These are phyloP conservation scores for Drosophila serrata DNA, from an alignment of 1,140 invertebrate species.

Conservation along the genomic window DNA sequence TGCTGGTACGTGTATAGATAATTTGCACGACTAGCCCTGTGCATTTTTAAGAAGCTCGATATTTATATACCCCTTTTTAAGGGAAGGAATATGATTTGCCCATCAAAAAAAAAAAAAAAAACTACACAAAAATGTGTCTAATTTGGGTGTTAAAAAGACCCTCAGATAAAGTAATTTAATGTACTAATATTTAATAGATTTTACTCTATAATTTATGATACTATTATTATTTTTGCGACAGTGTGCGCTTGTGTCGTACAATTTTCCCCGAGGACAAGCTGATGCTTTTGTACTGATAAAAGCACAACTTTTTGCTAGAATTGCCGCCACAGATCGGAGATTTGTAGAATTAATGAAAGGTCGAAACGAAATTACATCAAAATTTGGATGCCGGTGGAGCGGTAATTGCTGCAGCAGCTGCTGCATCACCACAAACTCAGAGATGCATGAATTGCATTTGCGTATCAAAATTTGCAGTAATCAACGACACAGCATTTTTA, in stretches of 20 bases:
- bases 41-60: slow-evolving; percentile 39
- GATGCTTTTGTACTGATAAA: slow-evolving; percentile 52
- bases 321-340: slow-evolving; percentile 20
- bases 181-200: neutral
- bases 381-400: slow-evolving; percentile 49
- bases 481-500: slow-evolving; percentile 43
- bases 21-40: slow-evolving; percentile 49
- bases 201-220: neutral
- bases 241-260: neutral
- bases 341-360: slow-evolving; percentile 53
- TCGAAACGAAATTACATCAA: slow-evolving; percentile 36
- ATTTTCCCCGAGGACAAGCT: slow-evolving; percentile 18
- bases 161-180: neutral
- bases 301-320: slow-evolving; percentile 32
- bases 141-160: too few relatives aligned
- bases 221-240: slow-evolving; percentile 2
- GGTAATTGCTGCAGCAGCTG: slow-evolving; percentile 50
- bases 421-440: slow-evolving; percentile 52
- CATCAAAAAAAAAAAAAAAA: too few relatives aligned
- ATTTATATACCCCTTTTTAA: slow-evolving; percentile 45
- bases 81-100: neutral
- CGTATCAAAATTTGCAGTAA: slow-evolving; percentile 60
- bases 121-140: neutral
- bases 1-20: slow-evolving; percentile 49
- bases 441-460: slow-evolving; percentile 64